A percentile compares a stretch with the other conserved stretches of the same genome.
These are phyloP conservation scores for Diadegma fenestrale DNA, from an alignment of 2,888 invertebrate genomes.

Conservation along the genomic window DNA sequence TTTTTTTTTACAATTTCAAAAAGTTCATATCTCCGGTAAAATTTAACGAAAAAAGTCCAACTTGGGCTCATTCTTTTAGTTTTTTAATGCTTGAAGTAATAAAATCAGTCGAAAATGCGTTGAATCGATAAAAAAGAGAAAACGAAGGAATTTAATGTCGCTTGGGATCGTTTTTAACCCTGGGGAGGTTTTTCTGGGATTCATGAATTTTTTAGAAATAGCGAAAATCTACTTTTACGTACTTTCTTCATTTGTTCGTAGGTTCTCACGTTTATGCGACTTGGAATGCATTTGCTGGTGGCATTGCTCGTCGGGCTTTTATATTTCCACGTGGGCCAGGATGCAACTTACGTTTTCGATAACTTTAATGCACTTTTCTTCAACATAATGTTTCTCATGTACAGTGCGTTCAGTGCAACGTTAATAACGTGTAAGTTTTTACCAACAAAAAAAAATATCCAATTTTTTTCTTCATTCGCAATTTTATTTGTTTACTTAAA, in stretches of 20 bases:
- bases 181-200: too few relatives aligned
- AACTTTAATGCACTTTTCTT: conserved; percentile 97
- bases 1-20: too few relatives aligned
- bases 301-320: conserved; percentile 93
- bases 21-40: too few relatives aligned
- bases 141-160: too few relatives aligned
- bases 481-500: neutral
- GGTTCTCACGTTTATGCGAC: conserved; percentile 91
- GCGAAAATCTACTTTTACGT: neutral
- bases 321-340: conserved; percentile 94
- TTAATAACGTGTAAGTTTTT: conserved; percentile 93
- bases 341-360: conserved; percentile 92
- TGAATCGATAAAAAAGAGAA: too few relatives aligned
- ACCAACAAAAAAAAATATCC: neutral
- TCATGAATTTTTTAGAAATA: too few relatives aligned
- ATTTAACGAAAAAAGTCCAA: too few relatives aligned
- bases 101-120: too few relatives aligned
- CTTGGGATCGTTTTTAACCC: too few relatives aligned
- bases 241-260: conserved; percentile 76
- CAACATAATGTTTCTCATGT: conserved; percentile 97
- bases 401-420: conserved; percentile 96
- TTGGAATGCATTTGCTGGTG: conserved; percentile 92
- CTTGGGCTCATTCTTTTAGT: too few relatives aligned
- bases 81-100: too few relatives aligned
- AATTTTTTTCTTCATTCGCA: neutral